Evolutionary conservation across 2,888 invertebrate genomes (phyloP).

Genomic region (Chesias legatella): DNA sequence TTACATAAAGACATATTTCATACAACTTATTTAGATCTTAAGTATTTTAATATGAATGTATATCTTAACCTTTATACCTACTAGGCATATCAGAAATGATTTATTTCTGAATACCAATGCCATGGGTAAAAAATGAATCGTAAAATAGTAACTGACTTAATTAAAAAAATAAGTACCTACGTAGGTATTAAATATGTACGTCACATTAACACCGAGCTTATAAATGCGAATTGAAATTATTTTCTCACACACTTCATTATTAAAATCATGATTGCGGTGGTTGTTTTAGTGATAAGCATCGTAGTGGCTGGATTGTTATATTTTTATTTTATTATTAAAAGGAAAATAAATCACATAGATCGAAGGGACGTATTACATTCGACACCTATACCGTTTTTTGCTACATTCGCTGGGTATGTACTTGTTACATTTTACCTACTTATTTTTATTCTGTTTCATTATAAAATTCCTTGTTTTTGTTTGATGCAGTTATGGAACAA

Average conservation of each 20-base stretch:
- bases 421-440: background rate
- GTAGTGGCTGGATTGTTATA: slow-evolving; percentile 24
- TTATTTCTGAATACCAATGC: too few relatives aligned
- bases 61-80: too few relatives aligned
- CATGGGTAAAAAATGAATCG: too few relatives aligned
- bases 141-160: too few relatives aligned
- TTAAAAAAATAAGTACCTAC: background rate
- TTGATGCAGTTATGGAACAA: too few relatives aligned
- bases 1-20: too few relatives aligned
- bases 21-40: too few relatives aligned
- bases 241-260: slow-evolving; percentile 15
- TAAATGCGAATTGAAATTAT: slow-evolving; percentile 14
- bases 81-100: too few relatives aligned
- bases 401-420: slow-evolving; percentile 26
- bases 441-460: background rate
- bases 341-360: slow-evolving; percentile 21
- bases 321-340: slow-evolving; percentile 25
- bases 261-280: slow-evolving; percentile 26
- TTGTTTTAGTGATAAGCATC: slow-evolving; percentile 24
- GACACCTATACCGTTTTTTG: slow-evolving; percentile 24
- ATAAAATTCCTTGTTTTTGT: too few relatives aligned
- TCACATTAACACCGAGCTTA: slow-evolving; percentile 14
- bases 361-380: slow-evolving; percentile 23
- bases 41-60: too few relatives aligned
- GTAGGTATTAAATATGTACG: slow-evolving; percentile 8